phyloP scores from a whole-genome alignment of 2,113 vertebrate species.

The Recurvirostra avosetta region DNA sequence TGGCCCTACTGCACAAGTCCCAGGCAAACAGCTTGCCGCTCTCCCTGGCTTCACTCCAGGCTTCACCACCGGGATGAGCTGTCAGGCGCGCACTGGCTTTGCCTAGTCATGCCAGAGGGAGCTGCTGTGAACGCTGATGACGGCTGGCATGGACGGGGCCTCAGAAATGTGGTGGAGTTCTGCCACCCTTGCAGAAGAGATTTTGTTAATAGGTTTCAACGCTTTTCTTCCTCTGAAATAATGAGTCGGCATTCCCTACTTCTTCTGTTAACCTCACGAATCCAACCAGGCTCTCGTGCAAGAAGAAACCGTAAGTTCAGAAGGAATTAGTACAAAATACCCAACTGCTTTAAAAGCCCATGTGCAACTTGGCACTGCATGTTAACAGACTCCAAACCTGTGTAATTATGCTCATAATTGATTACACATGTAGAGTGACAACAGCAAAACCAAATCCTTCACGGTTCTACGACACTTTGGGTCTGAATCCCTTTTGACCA shows the following conservation, averaged over 20 bases:
- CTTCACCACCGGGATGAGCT: neutral
- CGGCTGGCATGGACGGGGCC: rapidly evolving
- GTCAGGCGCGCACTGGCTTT: neutral
- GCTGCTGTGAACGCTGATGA: rapidly evolving
- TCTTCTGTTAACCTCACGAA: neutral
- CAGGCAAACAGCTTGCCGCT: neutral
- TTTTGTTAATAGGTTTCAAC: neutral
- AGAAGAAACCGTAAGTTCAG: neutral
- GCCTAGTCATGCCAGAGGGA: neutral
- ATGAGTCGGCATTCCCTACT: neutral
- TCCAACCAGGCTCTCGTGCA: neutral
- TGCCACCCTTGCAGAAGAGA: neutral
- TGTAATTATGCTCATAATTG: neutral
- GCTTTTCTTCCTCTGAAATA: neutral
- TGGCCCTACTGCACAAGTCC: neutral
- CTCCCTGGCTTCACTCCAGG: neutral
- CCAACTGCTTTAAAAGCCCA: neutral
- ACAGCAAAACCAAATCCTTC: neutral
- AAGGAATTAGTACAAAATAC: neutral
- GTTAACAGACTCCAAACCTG: neutral
- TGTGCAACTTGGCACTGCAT: neutral
- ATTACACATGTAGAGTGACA: rapidly evolving
- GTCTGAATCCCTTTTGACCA: neutral
- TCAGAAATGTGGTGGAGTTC: rapidly evolving
- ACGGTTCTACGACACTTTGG: rapidly evolving